A percentile compares a stretch with the other conserved stretches of the same genome.
phyloP scores from a whole-genome alignment of 2,888 invertebrate genomes.

The Drosophila atripex region DNA sequence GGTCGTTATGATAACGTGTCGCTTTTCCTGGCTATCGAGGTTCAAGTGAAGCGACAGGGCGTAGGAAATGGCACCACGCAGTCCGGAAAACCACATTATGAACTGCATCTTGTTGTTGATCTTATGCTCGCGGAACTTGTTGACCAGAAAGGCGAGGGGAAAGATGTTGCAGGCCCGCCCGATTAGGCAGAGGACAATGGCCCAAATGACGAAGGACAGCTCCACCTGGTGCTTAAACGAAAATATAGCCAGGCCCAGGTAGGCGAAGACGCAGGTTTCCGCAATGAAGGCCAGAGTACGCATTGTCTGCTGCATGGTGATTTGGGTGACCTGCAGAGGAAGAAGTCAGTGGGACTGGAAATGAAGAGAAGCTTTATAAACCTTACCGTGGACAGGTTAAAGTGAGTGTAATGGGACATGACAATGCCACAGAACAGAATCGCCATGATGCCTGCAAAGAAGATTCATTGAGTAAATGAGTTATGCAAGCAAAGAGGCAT shows the following conservation, averaged over 20 bases:
- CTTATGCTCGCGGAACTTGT: slow-evolving; percentile 98
- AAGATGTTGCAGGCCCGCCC: slow-evolving; percentile 99
- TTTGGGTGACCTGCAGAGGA: slow-evolving; percentile 91
- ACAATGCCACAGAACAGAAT: slow-evolving; percentile 99
- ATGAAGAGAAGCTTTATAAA: background rate
- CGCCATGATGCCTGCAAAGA: slow-evolving; percentile 93
- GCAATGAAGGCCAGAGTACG: slow-evolving; percentile 97
- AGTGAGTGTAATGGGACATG: slow-evolving; percentile 99
- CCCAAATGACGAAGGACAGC: slow-evolving; percentile 96
- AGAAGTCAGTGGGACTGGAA: background rate
- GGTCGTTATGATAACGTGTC: slow-evolving; percentile 98
- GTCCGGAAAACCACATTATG: slow-evolving; percentile 99
- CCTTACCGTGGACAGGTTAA: slow-evolving; percentile 93
- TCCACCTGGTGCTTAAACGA: slow-evolving; percentile 97
- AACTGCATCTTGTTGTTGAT: slow-evolving; percentile 99
- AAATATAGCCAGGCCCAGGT: slow-evolving; percentile 89
- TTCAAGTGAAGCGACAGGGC: slow-evolving; percentile 97
- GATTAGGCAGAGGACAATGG: slow-evolving; percentile 94
- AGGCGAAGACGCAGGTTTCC: slow-evolving; percentile 99
- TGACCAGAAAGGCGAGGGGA: slow-evolving; percentile 95
- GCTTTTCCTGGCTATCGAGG: slow-evolving; percentile 93
- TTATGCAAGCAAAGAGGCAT: background rate
- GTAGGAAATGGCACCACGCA: slow-evolving; percentile 98
- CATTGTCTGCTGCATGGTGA: slow-evolving; percentile 99
- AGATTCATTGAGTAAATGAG: background rate